Conservation (phyloP, 2,797 vertebrate genomes). For the Thamnophis elegans region DNA sequence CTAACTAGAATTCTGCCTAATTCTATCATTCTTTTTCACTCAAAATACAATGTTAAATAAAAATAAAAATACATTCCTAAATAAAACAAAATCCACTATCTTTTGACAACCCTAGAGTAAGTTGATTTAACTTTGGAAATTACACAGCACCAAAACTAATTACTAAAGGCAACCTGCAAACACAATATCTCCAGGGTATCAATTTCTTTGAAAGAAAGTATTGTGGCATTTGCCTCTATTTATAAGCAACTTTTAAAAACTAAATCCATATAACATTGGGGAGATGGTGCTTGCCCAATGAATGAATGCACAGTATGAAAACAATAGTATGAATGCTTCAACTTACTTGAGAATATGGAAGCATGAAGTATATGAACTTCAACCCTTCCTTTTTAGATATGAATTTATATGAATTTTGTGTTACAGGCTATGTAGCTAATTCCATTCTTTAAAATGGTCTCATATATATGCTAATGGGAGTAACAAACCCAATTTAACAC, state of each 20-base stretch:
- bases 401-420: not conserved
- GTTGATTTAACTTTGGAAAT: slow-evolving; percentile 23
- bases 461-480: not conserved
- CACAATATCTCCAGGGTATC: slow-evolving; percentile 25
- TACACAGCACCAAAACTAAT: slow-evolving; percentile 20
- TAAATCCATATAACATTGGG: not conserved
- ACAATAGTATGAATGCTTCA: not conserved
- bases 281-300: not conserved
- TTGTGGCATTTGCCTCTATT: not conserved
- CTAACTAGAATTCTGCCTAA: not conserved
- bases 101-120: slow-evolving; percentile 6
- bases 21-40: not conserved
- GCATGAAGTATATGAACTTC: not conserved
- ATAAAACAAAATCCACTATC: slow-evolving; percentile 2
- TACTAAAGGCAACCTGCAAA: slow-evolving; percentile 14
- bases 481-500: not conserved
- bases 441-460: not conserved
- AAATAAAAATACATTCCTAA: slow-evolving; percentile 1
- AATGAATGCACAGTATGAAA: not conserved
- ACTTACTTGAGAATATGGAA: not conserved
- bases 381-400: not conserved
- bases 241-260: not conserved
- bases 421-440: not conserved
- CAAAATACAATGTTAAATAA: not conserved
- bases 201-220: slow-evolving; percentile 7